Evolutionary conservation across 2,113 vertebrate species (phyloP).

Genomic region (Bettongia penicillata): DNA sequence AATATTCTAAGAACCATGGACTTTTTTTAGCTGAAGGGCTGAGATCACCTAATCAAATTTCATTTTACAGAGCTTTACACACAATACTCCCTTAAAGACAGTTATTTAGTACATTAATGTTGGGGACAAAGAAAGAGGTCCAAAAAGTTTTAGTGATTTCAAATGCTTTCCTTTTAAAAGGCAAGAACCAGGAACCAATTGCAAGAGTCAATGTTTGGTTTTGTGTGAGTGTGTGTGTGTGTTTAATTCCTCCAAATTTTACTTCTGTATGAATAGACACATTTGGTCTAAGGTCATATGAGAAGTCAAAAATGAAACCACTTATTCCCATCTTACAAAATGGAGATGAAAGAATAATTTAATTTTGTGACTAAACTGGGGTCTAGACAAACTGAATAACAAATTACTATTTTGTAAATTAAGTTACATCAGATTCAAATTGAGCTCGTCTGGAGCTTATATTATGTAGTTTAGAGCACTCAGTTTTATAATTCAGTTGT

Average conservation of each 20-base stretch:
- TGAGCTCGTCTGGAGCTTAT: background rate
- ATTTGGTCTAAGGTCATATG: background rate
- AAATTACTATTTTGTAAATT: background rate
- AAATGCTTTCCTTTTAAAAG: background rate
- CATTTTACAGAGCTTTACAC: background rate
- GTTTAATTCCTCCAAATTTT: background rate
- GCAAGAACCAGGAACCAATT: background rate
- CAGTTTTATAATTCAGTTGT: background rate
- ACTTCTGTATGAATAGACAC: background rate
- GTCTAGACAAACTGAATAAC: background rate
- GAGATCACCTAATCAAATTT: background rate
- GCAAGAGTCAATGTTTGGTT: background rate
- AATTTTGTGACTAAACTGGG: background rate
- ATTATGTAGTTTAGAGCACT: background rate
- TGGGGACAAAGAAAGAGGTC: background rate
- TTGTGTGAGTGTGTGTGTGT: background rate
- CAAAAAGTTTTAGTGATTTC: background rate
- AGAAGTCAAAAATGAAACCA: background rate
- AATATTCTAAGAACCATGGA: background rate
- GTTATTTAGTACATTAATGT: background rate
- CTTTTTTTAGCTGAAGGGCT: background rate
- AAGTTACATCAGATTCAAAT: background rate
- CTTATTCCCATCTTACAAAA: background rate
- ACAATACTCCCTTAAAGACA: background rate
- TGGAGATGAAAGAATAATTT: constrained; percentile 1